Evolutionary conservation across 2,888 invertebrate species (phyloP), one percentile per base, ranked within the genome.

Genomic region (Nycteola revayana): DNA sequence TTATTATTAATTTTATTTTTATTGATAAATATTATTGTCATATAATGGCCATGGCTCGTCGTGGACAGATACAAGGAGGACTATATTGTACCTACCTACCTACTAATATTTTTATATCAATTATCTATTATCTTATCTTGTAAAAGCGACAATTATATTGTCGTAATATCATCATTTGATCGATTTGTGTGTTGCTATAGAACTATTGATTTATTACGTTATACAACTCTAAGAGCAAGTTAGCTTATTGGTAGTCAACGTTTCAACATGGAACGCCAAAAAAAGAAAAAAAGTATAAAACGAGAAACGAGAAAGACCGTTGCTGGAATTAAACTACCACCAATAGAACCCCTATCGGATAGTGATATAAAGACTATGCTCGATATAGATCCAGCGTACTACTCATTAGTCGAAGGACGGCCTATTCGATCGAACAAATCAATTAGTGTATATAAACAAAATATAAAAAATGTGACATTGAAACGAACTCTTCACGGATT

Each of bases 361-460:
- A 47, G 51, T 34, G 49, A 73, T 24, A 42, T 79, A 1, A 90
- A 89, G 60, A 90, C 91, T 2, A 90, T 92, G 36, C 68, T 90
- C 11, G 92, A 93, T 52, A 75, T 93, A 0, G 93, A 93, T 65
- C 91, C 92, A 0, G 81, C 90, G n/a, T 93, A 90, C 64, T 93
- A 90, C 60, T 84, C 90, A 1, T 77, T 91, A 51, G 81, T 93
- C 0, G 89, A 90, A 61, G 92, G 92, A 28, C 82, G 92, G 34
- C 90, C 92, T 1, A 89, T 92, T 21, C 79, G 84, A 32, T 88
- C 91, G 20, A 90, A 87, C 42, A 85, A 89, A 27, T 91, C 90
- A 9, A 75, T 90, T 30, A 66, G 78, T 22, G 76, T 86, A 28
- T 93, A 93, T 55, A 85, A 92, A 42, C 66, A 79, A 32, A 78